Percentiles rank a stretch among this genome's conserved stretches.
Conservation (phyloP, 2,113 vertebrate genomes). For the Zonotrichia leucophrys region DNA sequence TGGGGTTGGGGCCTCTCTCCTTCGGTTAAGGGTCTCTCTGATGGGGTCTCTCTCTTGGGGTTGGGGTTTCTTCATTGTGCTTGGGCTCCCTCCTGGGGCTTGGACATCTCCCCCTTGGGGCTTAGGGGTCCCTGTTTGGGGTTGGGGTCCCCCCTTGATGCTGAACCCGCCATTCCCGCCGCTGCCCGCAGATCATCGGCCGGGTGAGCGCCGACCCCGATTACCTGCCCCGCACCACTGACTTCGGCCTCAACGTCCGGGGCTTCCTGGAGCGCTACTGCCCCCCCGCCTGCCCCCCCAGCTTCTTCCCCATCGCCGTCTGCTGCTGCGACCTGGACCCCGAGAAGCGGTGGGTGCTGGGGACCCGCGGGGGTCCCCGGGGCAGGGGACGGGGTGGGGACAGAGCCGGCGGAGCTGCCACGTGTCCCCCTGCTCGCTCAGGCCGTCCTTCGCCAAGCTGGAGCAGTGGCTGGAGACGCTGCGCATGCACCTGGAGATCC, state of each 20-base stretch:
- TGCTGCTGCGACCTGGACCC: slow-evolving; percentile 94
- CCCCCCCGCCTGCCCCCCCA: slow-evolving; percentile 82
- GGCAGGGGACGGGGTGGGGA: fast-evolving
- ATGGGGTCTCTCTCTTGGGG: background rate
- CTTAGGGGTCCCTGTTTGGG: background rate
- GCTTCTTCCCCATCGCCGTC: slow-evolving; percentile 93
- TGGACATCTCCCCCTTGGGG: background rate
- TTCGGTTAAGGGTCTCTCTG: background rate
- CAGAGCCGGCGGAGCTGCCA: background rate
- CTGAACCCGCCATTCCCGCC: fast-evolving
- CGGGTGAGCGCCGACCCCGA: slow-evolving; percentile 95
- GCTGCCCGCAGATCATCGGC: slow-evolving; percentile 85
- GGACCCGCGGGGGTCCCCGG: background rate
- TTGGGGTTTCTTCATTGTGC: background rate
- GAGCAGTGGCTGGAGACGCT: slow-evolving; percentile 93
- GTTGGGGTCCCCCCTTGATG: background rate
- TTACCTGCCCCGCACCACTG: slow-evolving; percentile 90
- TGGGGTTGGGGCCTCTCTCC: background rate
- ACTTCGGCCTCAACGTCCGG: slow-evolving; percentile 92
- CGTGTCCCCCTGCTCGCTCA: slow-evolving; percentile 3
- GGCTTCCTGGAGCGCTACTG: slow-evolving; percentile 94
- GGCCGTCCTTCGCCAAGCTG: slow-evolving; percentile 89
- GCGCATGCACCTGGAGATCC: slow-evolving; percentile 90
- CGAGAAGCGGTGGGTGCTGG: slow-evolving; percentile 86
- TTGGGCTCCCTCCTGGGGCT: background rate